These are phyloP conservation scores for Perca fluviatilis DNA, from an alignment of 2,113 vertebrate species.

Conservation along the genomic window DNA sequence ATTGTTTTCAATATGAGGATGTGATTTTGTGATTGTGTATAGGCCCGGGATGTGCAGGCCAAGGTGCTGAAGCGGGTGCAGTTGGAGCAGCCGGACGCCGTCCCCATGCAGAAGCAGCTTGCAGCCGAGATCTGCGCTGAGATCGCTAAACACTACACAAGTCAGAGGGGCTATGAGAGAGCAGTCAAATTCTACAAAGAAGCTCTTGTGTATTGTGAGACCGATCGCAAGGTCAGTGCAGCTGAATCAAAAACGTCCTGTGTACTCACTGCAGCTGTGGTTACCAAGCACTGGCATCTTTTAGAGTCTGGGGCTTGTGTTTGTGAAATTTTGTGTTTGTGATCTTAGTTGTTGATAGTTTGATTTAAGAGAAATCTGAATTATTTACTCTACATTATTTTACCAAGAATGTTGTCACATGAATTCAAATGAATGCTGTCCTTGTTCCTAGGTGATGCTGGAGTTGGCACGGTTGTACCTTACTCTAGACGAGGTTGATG, in stretches of 20 bases:
- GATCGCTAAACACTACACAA: constrained; percentile 94
- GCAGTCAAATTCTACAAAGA: constrained; percentile 99
- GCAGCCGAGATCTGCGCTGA: constrained; percentile 96
- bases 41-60: constrained; percentile 95
- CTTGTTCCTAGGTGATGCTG: constrained; percentile 90
- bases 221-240: constrained; percentile 93
- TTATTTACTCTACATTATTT: constrained; percentile 4
- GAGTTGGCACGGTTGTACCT: constrained; percentile 94
- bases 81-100: constrained; percentile 92
- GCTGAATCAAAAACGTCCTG: constrained; percentile 76
- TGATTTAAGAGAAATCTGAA: constrained; percentile 5
- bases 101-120: constrained; percentile 92
- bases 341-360: constrained; percentile 29
- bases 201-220: constrained; percentile 97
- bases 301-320: constrained; percentile 33
- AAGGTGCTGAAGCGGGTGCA: constrained; percentile 94
- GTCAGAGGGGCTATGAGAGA: constrained; percentile 94
- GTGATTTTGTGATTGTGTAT: constrained; percentile 3
- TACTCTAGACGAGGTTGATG: constrained; percentile 89
- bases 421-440: constrained; percentile 13
- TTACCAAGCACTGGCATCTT: constrained; percentile 47
- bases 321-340: constrained; percentile 16
- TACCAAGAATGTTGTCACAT: constrained; percentile 27
- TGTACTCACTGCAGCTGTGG: constrained; percentile 76
- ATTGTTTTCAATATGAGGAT: not conserved